A percentile compares a stretch with the other conserved stretches of the same genome.
Conservation (phyloP, 1,140 invertebrate genomes). For the Panagrolaimus sp. region DNA sequence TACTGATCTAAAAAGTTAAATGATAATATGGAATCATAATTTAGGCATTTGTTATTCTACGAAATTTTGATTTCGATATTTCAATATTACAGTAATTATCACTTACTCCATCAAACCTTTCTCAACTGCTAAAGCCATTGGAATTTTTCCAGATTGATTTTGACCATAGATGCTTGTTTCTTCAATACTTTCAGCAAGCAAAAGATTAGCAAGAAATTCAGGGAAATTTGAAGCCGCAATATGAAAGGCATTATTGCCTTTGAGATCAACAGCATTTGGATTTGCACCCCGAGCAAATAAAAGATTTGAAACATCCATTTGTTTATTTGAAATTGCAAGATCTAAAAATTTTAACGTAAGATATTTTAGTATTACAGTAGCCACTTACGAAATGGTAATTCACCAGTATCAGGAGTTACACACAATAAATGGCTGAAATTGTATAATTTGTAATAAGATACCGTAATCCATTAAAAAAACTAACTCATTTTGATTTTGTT, state of each 20-base stretch:
- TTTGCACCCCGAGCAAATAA: background rate
- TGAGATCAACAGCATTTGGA: background rate
- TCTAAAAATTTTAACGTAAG: background rate
- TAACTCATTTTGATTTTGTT: background rate
- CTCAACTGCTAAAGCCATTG: too few species aligned
- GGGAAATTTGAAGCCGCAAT: background rate
- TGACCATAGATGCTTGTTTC: background rate
- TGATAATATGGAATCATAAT: background rate
- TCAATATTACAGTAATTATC: background rate
- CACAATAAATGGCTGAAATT: slow-evolving; percentile 4
- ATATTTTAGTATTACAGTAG: background rate
- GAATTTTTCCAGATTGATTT: background rate
- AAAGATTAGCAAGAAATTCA: too few species aligned
- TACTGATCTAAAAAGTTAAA: background rate
- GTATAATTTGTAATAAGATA: too few species aligned
- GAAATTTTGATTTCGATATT: too few species aligned
- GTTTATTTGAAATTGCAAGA: background rate
- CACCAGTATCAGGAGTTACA: background rate
- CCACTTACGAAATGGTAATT: background rate
- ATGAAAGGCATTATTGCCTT: background rate
- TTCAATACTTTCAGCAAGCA: background rate
- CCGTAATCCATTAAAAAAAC: background rate
- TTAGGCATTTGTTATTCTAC: too few species aligned
- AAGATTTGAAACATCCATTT: background rate
- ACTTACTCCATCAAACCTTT: too few species aligned